Base-by-base conservation (phyloP, 2,888 invertebrate species). In the Dolichopus griseipennis region DNA sequence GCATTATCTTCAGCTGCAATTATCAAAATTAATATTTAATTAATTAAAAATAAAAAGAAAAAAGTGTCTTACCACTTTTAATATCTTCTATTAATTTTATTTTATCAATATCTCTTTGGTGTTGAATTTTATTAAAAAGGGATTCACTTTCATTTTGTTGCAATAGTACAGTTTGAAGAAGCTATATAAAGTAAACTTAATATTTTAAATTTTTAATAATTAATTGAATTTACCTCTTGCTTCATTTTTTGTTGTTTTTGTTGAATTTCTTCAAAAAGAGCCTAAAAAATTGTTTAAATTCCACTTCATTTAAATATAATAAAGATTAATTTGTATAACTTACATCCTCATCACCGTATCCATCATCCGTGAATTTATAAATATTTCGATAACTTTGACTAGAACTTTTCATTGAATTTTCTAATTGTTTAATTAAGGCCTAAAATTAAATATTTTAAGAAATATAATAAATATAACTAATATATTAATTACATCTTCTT, bases 121-220 rank as follows among this genome's bases (percentile, higher is more conserved):
- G 85, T 74, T 91, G 91, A 69, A 90, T 83, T 81, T 86, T 88
- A 69, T 84, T 85, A 72, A 91, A 85, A 79, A 90, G 86, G 71
- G 80, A 81, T 75, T 90, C 90, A 63, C 90, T 79, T 74, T 86
- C 85, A 69, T 83, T 83, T 79, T 90, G 90, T 75, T 89, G 75
- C 64, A 72, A 67, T 20, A 75, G 67, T 85, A 75, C 85, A 77
- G 68, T 86, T 80, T 72, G 90, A 81, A 75, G 84, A 81, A 72
- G 82, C 82, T 72, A 22, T 73, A 41, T 67, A 33, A 27, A 27
- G 68, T n/a, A 52, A 61, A 65, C 43, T 64, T 65, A 43, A 61
- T 67, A 34, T 67, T 63, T n/a, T 64, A 67, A 34, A 70, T 65
- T 27, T 27, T 27, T 27, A 27, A 27, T 65, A 41, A 10, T 15